Evolutionary conservation across 1,140 invertebrate species (phyloP).

Genomic region (Orussus abietinus): DNA sequence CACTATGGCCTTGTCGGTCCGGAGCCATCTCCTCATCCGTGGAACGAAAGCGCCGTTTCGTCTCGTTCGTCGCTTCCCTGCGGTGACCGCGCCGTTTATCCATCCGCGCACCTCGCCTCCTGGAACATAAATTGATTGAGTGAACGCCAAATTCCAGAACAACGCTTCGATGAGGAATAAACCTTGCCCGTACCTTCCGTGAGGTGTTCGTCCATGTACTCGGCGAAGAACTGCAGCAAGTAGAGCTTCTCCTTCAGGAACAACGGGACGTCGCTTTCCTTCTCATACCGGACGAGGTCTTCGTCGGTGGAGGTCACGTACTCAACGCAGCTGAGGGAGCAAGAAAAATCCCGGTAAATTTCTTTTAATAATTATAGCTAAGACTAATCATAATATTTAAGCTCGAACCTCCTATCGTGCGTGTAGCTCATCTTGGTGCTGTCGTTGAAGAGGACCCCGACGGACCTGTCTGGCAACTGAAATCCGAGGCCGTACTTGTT

Average conservation of each 20-base stretch:
- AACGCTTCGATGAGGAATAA: too few species aligned
- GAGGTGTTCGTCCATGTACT: constrained; percentile 97
- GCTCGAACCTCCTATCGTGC: constrained; percentile 58
- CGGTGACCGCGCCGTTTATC: too few species aligned
- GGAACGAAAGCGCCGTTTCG: constrained; percentile 56
- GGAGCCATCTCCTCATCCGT: constrained; percentile 66
- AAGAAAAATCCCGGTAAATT: background rate
- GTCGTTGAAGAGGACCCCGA: constrained; percentile 70
- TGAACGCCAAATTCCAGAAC: too few species aligned
- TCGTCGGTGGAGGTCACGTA: constrained; percentile 87
- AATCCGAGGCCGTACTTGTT: constrained; percentile 74
- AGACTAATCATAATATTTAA: background rate
- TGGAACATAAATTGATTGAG: too few species aligned
- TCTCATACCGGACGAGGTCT: constrained; percentile 81
- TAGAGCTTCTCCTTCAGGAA: constrained; percentile 91
- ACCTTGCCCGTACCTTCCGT: constrained; percentile 78
- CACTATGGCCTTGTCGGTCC: constrained; percentile 71
- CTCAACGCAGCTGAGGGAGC: constrained; percentile 72
- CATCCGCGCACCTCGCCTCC: constrained; percentile 57
- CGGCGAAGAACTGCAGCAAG: constrained; percentile 88
- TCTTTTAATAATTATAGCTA: constrained; percentile 5
- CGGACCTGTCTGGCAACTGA: constrained; percentile 65
- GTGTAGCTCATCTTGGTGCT: constrained; percentile 61
- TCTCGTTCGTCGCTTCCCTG: constrained; percentile 48
- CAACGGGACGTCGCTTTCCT: constrained; percentile 73